Conservation (phyloP, 2,888 invertebrate species). For the Coronaproctus castanopsis region DNA sequence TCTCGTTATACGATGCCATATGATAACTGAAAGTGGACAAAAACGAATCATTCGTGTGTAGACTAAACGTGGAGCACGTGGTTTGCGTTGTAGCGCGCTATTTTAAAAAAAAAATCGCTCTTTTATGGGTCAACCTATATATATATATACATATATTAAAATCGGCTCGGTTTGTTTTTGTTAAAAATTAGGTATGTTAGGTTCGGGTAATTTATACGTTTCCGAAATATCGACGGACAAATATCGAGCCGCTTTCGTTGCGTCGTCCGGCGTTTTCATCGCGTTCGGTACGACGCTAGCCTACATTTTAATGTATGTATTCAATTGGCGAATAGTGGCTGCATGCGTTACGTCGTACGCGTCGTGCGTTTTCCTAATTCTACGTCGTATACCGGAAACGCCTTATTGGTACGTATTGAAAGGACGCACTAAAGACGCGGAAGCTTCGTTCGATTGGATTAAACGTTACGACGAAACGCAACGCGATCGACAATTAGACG, state of each 20-base stretch:
- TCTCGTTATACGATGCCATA: too few relatives aligned
- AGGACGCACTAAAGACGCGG: constrained; percentile 27
- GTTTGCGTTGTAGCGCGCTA: too few relatives aligned
- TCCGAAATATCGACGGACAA: background rate
- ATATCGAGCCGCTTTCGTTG: background rate
- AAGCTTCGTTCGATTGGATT: constrained; percentile 15
- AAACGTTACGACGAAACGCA: constrained; percentile 10
- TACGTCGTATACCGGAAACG: constrained; percentile 39
- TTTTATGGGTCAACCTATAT: too few relatives aligned
- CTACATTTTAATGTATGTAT: background rate
- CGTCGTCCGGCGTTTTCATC: background rate
- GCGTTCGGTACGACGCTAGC: background rate
- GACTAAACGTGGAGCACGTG: too few relatives aligned
- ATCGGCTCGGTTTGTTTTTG: too few relatives aligned
- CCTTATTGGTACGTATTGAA: constrained; percentile 38
- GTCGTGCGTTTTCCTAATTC: constrained; percentile 30
- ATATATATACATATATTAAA: too few relatives aligned
- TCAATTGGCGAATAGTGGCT: background rate
- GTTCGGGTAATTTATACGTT: background rate
- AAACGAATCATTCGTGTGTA: too few relatives aligned
- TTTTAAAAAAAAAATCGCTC: too few relatives aligned
- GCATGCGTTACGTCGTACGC: constrained; percentile 25
- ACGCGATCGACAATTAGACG: background rate
- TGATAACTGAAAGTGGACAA: too few relatives aligned
- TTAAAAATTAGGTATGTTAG: background rate